A percentile compares a stretch with the other conserved stretches of the same genome.
These are phyloP conservation scores for Temnothorax ravouxi DNA, from an alignment of 2,888 invertebrate species.

Conservation along the genomic window DNA sequence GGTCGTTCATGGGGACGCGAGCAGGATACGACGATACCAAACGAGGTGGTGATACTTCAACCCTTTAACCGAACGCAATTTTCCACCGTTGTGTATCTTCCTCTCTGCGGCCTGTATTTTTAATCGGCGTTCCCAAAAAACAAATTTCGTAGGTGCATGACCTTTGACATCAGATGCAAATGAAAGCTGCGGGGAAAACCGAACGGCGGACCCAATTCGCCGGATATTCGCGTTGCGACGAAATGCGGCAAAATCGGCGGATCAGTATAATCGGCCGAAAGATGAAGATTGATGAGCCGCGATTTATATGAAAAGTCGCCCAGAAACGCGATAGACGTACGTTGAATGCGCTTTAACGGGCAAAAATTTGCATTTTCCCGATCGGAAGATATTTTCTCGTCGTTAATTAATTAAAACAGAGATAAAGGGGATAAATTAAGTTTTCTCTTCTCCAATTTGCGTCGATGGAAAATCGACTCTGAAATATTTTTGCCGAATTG, in stretches of 20 bases:
- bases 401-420: not conserved
- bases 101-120: slow-evolving; percentile 65
- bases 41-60: slow-evolving; percentile 51
- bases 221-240: slow-evolving; percentile 24
- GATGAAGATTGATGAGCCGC: slow-evolving; percentile 45
- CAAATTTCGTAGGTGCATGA: slow-evolving; percentile 57
- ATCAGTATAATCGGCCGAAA: slow-evolving; percentile 37
- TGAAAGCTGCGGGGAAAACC: slow-evolving; percentile 32
- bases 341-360: not conserved
- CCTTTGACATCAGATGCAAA: slow-evolving; percentile 61
- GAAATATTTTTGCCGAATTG: not conserved
- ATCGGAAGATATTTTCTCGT: slow-evolving; percentile 18
- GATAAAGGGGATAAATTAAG: slow-evolving; percentile 3
- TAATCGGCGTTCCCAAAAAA: slow-evolving; percentile 63
- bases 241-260: slow-evolving; percentile 11
- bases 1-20: slow-evolving; percentile 5
- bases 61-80: slow-evolving; percentile 68
- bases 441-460: not conserved
- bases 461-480: not conserved
- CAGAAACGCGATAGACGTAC: not conserved
- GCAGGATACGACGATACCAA: slow-evolving; percentile 22
- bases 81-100: slow-evolving; percentile 64
- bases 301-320: slow-evolving; percentile 28
- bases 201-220: slow-evolving; percentile 35
- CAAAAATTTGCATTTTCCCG: slow-evolving; percentile 17